These are phyloP conservation scores for Ciconia stormi DNA, from an alignment of 2,113 vertebrate genomes.

Conservation along the genomic window DNA sequence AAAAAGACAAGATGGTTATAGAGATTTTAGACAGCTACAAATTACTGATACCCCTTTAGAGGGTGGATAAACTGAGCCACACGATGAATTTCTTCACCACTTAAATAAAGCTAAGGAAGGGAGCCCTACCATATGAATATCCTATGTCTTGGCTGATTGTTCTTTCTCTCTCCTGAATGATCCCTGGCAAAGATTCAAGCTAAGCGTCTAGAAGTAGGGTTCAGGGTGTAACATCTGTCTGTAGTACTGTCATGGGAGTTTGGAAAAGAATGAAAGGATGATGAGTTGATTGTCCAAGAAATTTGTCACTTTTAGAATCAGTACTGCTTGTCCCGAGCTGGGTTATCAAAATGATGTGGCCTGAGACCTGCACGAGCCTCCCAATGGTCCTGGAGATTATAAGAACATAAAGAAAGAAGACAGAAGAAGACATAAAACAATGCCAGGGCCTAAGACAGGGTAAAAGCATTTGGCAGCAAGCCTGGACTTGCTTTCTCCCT, in stretches of 20 bases:
- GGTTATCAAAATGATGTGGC: not conserved
- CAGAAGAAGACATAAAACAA: not conserved
- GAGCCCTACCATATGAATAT: not conserved
- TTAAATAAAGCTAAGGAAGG: not conserved
- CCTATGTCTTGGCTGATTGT: not conserved
- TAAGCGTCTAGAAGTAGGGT: not conserved
- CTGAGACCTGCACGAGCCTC: not conserved
- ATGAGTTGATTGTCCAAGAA: not conserved
- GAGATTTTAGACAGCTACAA: not conserved
- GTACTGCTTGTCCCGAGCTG: not conserved
- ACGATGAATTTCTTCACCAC: not conserved
- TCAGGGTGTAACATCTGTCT: not conserved
- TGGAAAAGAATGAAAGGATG: not conserved
- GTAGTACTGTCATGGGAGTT: rapidly evolving
- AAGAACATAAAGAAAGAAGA: not conserved
- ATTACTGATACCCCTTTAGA: not conserved
- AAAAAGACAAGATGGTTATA: not conserved
- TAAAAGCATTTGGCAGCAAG: not conserved
- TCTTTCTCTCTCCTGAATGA: not conserved
- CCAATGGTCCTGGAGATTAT: not conserved
- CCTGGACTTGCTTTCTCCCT: not conserved
- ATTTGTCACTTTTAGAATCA: not conserved
- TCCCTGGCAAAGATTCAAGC: not conserved
- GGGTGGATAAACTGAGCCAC: not conserved
- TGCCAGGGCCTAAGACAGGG: not conserved